These are phyloP conservation scores for Prenolepis imparis DNA, from an alignment of 2,888 invertebrate species.

Conservation along the genomic window DNA sequence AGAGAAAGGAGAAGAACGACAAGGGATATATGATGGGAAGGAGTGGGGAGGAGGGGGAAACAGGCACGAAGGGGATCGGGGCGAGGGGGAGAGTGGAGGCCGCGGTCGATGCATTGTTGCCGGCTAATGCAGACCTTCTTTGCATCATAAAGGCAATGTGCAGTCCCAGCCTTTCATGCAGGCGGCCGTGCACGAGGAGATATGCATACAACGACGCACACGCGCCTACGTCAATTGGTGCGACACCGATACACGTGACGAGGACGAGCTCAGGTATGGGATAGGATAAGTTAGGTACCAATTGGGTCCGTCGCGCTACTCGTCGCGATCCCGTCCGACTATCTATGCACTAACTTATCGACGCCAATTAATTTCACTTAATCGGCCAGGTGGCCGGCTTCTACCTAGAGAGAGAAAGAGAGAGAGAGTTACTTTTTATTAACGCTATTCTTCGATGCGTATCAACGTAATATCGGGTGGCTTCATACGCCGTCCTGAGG, in stretches of 20 bases:
- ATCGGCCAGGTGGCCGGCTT: slow-evolving; percentile 66
- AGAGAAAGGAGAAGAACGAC: neutral
- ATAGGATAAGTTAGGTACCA: slow-evolving; percentile 7
- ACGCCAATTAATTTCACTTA: slow-evolving; percentile 77
- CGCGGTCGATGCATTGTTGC: slow-evolving; percentile 77
- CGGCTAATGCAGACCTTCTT: slow-evolving; percentile 80
- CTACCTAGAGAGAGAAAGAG: no score
- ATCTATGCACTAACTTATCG: slow-evolving; percentile 72
- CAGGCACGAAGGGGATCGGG: neutral
- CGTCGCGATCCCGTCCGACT: slow-evolving; percentile 53
- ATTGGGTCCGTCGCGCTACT: slow-evolving; percentile 55
- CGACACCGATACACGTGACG: slow-evolving; percentile 17
- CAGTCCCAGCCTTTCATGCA: slow-evolving; percentile 72
- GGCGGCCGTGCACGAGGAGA: slow-evolving; percentile 69
- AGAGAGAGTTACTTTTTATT: slow-evolving; percentile 50
- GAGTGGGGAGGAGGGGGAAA: neutral
- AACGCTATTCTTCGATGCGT: slow-evolving; percentile 24
- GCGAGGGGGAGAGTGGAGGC: slow-evolving; percentile 49
- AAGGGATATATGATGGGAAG: no score
- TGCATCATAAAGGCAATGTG: slow-evolving; percentile 80
- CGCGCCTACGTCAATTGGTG: slow-evolving; percentile 19
- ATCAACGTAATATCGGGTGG: slow-evolving; percentile 29
- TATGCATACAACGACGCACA: slow-evolving; percentile 55
- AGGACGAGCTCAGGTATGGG: slow-evolving; percentile 23
- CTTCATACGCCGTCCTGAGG: slow-evolving; percentile 12